Conservation (phyloP, 2,888 invertebrate genomes). For the Merodon equestris region DNA sequence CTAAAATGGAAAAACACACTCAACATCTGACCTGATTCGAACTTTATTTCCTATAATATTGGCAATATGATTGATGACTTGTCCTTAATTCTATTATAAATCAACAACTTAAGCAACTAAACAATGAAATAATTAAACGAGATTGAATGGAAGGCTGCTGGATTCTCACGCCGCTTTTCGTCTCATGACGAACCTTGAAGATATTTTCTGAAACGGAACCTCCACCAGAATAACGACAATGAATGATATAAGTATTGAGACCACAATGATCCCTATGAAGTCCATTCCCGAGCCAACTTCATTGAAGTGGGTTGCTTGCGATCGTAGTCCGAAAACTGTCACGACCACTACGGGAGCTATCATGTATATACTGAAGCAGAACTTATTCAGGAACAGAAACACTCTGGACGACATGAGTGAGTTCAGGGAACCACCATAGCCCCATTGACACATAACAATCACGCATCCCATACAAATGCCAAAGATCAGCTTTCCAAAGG, state of each 20-base stretch:
- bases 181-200: conserved; percentile 68
- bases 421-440: conserved; percentile 71
- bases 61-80: not conserved
- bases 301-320: conserved; percentile 72
- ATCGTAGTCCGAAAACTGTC: conserved; percentile 71
- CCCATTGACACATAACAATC: conserved; percentile 72
- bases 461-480: conserved; percentile 72
- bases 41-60: too few relatives aligned
- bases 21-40: too few relatives aligned
- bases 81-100: too few relatives aligned
- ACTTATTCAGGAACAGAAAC: conserved; percentile 74
- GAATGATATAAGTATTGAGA: conserved; percentile 70
- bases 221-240: conserved; percentile 71
- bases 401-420: conserved; percentile 70
- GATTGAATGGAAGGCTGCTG: not conserved
- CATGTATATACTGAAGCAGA: conserved; percentile 74
- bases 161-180: conserved; percentile 8
- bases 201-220: conserved; percentile 72
- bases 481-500: conserved; percentile 74
- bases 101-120: conserved; percentile 11
- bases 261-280: conserved; percentile 70
- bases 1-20: too few relatives aligned
- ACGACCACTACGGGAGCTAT: conserved; percentile 73
- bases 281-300: conserved; percentile 72
- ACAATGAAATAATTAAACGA: conserved; percentile 3